Evolutionary conservation across 1,140 invertebrate species (phyloP).

Genomic region (Mycetomoellerius zeteki): DNA sequence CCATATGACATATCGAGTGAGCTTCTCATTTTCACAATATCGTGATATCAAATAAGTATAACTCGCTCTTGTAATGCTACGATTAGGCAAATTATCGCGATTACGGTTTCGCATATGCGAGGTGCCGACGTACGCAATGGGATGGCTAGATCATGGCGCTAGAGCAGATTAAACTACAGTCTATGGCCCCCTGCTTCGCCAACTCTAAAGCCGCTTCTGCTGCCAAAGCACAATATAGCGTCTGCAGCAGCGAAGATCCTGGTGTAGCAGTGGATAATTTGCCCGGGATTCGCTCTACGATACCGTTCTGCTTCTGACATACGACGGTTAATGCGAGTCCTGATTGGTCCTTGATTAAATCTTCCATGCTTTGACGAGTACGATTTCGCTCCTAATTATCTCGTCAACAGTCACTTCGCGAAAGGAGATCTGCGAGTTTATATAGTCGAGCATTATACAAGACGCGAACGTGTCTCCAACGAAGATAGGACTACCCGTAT

Average conservation of each 20-base stretch:
- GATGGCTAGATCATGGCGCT: constrained; percentile 26
- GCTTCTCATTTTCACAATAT: background rate
- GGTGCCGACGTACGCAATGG: constrained; percentile 5
- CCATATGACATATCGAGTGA: too few relatives aligned
- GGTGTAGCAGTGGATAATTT: constrained; percentile 54
- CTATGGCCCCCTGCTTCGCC: background rate
- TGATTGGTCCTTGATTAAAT: constrained; percentile 63
- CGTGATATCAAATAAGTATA: background rate
- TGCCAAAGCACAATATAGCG: constrained; percentile 36
- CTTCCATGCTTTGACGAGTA: constrained; percentile 50
- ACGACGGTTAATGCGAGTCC: constrained; percentile 38
- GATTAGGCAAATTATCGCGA: constrained; percentile 18
- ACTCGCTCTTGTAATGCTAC: background rate
- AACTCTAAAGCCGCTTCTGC: constrained; percentile 44
- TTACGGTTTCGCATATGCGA: constrained; percentile 8
- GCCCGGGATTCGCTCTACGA: constrained; percentile 43
- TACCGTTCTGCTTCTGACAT: constrained; percentile 45
- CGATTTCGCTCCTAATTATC: constrained; percentile 59
- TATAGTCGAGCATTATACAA: constrained; percentile 19
- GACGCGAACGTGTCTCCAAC: constrained; percentile 2
- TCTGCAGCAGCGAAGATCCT: constrained; percentile 30
- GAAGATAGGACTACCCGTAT: constrained; percentile 19
- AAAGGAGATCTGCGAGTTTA: constrained; percentile 47
- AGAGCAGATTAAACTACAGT: constrained; percentile 47
- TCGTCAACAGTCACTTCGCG: constrained; percentile 49